Evolutionary conservation across 64 coral and sea anemone species (phyloP).

Genomic region (Hydrozoanthus tunicans): DNA sequence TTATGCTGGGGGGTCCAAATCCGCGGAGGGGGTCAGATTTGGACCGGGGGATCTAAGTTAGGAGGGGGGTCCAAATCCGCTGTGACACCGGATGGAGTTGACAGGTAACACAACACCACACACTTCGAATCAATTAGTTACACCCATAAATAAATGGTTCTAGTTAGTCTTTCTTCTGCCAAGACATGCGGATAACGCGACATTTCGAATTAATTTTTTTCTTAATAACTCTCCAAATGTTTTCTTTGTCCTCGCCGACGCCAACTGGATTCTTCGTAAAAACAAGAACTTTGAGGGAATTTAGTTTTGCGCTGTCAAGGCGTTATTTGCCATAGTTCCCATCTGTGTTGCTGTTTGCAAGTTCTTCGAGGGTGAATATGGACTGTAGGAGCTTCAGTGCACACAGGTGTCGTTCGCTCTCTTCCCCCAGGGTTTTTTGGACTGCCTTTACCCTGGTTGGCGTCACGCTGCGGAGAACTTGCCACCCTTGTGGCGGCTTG

Average conservation of each 20-base stretch:
- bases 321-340: constrained; percentile 34
- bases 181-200: too few species aligned
- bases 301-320: constrained; percentile 37
- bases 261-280: background rate
- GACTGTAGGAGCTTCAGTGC: constrained; percentile 12
- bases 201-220: too few species aligned
- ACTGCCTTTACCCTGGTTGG: constrained; percentile 28
- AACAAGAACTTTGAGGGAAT: constrained; percentile 18
- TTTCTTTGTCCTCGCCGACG: background rate
- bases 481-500: background rate
- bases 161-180: too few species aligned
- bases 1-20: too few species aligned
- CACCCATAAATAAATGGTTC: too few species aligned
- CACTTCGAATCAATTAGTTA: too few species aligned
- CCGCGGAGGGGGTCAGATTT: too few species aligned
- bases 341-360: constrained; percentile 58
- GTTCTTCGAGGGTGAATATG: constrained; percentile 60
- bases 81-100: too few species aligned
- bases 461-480: background rate
- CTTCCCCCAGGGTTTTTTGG: constrained; percentile 39
- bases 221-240: too few species aligned
- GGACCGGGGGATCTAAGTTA: too few species aligned
- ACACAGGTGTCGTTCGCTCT: constrained; percentile 49
- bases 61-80: too few species aligned
- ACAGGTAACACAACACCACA: too few species aligned